phyloP scores from a whole-genome alignment of 2,113 vertebrate genomes.

The Odontophorus gujanensis region DNA sequence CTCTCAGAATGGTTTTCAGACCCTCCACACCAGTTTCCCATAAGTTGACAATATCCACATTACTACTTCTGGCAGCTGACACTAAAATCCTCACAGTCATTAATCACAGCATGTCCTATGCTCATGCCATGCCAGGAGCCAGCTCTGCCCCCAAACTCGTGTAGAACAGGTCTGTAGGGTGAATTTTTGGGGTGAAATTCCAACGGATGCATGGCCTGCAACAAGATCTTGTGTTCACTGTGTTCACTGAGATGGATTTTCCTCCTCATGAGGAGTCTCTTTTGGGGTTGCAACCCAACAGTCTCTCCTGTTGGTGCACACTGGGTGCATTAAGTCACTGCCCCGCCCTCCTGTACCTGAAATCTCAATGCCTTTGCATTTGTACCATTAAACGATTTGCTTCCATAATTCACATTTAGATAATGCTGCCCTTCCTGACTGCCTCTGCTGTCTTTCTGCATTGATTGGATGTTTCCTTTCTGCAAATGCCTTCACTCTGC shows the following conservation, averaged over 20 bases:
- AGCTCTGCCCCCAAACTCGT: background rate
- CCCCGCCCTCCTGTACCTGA: background rate
- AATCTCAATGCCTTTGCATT: background rate
- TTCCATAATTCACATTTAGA: background rate
- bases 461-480: background rate
- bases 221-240: background rate
- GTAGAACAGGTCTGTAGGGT: background rate
- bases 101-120: background rate
- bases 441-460: background rate
- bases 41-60: background rate
- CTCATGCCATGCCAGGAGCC: background rate
- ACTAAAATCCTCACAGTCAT: background rate
- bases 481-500: background rate
- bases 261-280: background rate
- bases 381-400: background rate
- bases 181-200: background rate
- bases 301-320: background rate
- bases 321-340: background rate
- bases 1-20: background rate
- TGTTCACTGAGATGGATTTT: background rate
- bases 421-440: background rate
- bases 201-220: fast-evolving
- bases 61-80: background rate
- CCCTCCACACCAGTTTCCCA: background rate
- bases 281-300: background rate